Conservation (phyloP, 2,113 vertebrate species). For the Oncorhynchus tshawytscha region DNA sequence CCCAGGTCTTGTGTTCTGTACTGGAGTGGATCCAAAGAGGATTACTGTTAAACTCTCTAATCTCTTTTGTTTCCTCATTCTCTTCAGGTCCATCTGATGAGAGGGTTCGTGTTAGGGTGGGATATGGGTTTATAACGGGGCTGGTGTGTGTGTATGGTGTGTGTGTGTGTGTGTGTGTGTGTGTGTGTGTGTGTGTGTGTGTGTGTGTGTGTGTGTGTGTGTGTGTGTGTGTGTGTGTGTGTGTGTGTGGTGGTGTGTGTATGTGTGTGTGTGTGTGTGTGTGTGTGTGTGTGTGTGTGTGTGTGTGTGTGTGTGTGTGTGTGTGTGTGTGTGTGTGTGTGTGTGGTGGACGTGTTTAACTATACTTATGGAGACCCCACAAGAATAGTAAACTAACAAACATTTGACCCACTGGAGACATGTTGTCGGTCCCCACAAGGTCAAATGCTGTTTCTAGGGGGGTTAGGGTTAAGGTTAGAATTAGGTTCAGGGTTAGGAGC, state of each 20-base stretch:
- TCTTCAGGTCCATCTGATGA: constrained; percentile 2
- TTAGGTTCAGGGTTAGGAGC: no score
- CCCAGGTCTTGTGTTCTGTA: constrained; percentile 47
- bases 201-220: background rate
- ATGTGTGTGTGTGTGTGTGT: background rate
- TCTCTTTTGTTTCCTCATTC: constrained; percentile 69
- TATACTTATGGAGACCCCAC: no score
- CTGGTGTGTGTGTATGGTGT: background rate
- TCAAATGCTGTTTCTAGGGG: no score
- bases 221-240: background rate
- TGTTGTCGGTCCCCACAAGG: no score
- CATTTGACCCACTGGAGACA: no score
- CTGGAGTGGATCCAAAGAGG: constrained; percentile 62
- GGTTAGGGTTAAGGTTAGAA: no score
- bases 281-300: background rate
- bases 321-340: background rate
- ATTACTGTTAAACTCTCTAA: constrained; percentile 72
- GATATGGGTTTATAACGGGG: background rate
- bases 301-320: background rate
- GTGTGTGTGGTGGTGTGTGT: background rate
- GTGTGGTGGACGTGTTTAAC: no score
- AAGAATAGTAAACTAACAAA: no score
- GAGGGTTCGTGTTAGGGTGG: background rate
- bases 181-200: constrained; percentile 1
- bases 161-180: background rate